Percentiles rank a stretch among this genome's conserved stretches.
Evolutionary conservation across 1,140 invertebrate species (phyloP).

Genomic region (Semibalanus balanoides): DNA sequence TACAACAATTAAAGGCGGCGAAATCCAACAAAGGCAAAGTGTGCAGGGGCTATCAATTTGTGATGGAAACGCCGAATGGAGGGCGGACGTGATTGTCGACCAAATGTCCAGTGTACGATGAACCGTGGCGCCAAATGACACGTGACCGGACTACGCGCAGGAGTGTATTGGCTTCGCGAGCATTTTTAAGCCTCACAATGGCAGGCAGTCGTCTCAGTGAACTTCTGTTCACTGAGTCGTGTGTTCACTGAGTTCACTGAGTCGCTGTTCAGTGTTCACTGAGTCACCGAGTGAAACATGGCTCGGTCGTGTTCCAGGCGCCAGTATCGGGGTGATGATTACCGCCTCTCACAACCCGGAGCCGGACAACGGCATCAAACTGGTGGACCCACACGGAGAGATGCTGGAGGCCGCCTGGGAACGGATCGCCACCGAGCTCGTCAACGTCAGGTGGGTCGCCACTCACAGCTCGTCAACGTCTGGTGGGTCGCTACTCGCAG

Average conservation of each 20-base stretch:
- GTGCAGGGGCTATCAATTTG: no score
- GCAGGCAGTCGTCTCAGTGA: background rate
- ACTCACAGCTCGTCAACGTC: no score
- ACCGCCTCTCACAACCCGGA: conserved; percentile 97
- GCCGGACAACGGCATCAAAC: conserved; percentile 91
- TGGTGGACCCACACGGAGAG: conserved; percentile 88
- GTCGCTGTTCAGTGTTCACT: conserved; percentile 10
- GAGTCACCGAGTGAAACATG: background rate
- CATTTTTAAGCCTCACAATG: conserved; percentile 9
- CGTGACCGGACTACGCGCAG: no score
- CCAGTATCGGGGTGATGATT: conserved; percentile 86
- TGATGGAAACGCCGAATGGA: no score
- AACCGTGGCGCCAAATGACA: no score
- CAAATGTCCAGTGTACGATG: no score
- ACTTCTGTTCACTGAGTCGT: background rate
- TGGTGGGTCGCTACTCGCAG: no score
- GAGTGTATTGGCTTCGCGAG: no score
- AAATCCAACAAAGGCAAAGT: no score
- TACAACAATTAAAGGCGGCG: no score
- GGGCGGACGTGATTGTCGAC: no score
- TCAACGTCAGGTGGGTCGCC: conserved; percentile 22
- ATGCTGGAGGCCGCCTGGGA: conserved; percentile 93
- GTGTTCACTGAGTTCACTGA: conserved; percentile 4
- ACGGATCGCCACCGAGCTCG: conserved; percentile 51
- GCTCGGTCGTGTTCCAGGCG: conserved; percentile 22